Conservation (phyloP, 1,140 invertebrate species). For the Reticulitermes speratus region DNA sequence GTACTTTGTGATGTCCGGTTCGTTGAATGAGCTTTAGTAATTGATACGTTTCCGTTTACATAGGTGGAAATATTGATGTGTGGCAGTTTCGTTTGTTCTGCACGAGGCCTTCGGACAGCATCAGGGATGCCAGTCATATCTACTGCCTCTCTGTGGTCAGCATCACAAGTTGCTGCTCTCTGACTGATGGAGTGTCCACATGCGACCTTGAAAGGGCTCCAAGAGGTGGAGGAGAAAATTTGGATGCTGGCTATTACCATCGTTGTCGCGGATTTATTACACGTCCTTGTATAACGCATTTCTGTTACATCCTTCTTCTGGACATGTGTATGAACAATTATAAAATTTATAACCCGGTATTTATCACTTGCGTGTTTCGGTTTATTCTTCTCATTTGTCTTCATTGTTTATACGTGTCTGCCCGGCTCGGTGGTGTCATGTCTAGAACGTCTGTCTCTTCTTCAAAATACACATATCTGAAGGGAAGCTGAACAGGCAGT, state of each 20-base stretch:
- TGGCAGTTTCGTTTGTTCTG: background rate
- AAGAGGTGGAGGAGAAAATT: background rate
- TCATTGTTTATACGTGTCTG: slow-evolving; percentile 2
- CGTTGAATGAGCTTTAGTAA: too few relatives aligned
- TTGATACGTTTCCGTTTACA: too few relatives aligned
- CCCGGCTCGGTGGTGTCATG: background rate
- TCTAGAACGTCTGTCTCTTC: background rate
- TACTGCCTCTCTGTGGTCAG: background rate
- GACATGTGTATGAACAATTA: slow-evolving; percentile 19
- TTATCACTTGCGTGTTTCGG: slow-evolving; percentile 3
- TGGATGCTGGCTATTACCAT: background rate
- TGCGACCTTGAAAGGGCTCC: background rate
- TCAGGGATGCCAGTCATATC: background rate
- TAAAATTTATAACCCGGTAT: background rate
- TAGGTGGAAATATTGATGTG: background rate
- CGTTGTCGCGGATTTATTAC: background rate
- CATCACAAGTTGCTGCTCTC: background rate
- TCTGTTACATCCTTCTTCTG: background rate
- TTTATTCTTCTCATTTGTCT: background rate
- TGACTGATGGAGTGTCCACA: slow-evolving; percentile 7
- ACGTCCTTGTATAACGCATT: background rate
- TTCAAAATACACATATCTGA: background rate
- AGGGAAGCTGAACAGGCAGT: background rate
- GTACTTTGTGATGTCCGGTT: too few relatives aligned
- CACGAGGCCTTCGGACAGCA: background rate